A percentile compares a stretch with the other conserved stretches of the same genome.
phyloP scores from a whole-genome alignment of 2,113 vertebrate genomes.

The Oryzias woworae region DNA sequence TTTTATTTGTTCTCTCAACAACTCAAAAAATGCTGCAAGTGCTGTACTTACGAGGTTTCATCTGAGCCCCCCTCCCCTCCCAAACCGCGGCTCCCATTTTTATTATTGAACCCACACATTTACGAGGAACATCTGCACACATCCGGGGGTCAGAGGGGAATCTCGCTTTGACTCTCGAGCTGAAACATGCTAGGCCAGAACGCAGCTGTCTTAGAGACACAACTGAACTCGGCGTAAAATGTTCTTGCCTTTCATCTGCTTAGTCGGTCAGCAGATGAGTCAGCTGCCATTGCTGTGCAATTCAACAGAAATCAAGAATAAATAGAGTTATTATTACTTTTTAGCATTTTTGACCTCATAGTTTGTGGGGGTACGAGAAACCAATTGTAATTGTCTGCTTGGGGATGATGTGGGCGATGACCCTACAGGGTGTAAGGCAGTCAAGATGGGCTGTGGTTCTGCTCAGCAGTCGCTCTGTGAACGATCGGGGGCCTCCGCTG shows the following conservation, averaged over 20 bases:
- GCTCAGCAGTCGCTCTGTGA: conserved; percentile 69
- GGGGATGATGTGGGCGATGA: conserved; percentile 59
- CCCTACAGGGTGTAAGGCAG: conserved; percentile 87
- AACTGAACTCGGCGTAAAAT: conserved; percentile 11
- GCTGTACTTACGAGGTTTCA: conserved; percentile 40
- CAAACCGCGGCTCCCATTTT: conserved; percentile 49
- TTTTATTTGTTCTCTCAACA: conserved; percentile 38
- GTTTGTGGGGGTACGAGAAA: conserved; percentile 76
- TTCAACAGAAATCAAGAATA: conserved; percentile 95
- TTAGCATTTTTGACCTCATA: conserved; percentile 77
- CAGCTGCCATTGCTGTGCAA: conserved; percentile 99
- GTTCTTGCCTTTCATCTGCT: conserved; percentile 47
- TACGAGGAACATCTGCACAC: conserved; percentile 46
- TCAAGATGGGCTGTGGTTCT: conserved; percentile 68
- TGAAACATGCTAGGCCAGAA: conserved; percentile 33
- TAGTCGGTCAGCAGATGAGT: conserved; percentile 76
- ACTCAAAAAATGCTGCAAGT: conserved; percentile 32
- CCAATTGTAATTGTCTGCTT: conserved; percentile 49
- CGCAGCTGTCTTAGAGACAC: conserved; percentile 51
- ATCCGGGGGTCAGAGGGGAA: conserved; percentile 34
- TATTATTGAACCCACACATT: conserved; percentile 69
- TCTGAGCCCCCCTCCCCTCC: conserved; percentile 19
- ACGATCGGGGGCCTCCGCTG: conserved; percentile 35
- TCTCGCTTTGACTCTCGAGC: conserved; percentile 34
- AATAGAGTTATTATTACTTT: conserved; percentile 86